Evolutionary conservation across 2,888 invertebrate species (phyloP), one percentile per base, ranked within the genome.

Genomic region (Drosophila histrio): DNA sequence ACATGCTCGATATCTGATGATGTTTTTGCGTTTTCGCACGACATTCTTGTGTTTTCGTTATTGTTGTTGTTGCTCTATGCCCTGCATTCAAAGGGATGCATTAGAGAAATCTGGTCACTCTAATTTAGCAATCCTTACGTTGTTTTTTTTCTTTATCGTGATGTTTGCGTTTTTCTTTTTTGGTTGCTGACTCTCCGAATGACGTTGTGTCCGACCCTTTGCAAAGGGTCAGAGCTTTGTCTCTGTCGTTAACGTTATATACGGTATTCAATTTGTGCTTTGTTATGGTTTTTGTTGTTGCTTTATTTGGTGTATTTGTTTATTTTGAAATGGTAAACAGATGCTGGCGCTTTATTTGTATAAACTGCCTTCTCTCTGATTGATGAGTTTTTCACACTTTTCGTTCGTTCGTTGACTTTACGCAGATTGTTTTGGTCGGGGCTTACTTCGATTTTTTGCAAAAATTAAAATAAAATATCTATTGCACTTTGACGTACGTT

Each of bases 1-100:
- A 94, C 94, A 91, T 94, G 94, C 89, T 94, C 94, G 79, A 94
- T 94, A 90, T 94, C 94, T 87, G 94, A 94, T 66, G 94, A 93
- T 89, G 94, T 93, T 91, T 94, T 94, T 87, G 94, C 94, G 90
- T 94, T 94, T 88, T 94, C 94, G 87, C 94, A 94, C 90, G 94
- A 94, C 94, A 94, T 94, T 83, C 32, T 72, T 44, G 22, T 60
- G 39, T 49, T 52, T 58, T 24, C 44, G 39, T 60, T 49, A 6
- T 24, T 50, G 11, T 26, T 21, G 9, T 57, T 30, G 17, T 19
- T 32, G 46, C 24, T 50, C 19, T 63, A 63, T 76, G 47, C 54
- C 56, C 54, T 63, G 71, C 76, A 72, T 72, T 52, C 71, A 47
- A 69, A 39, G 62, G 44, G 58, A 75, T 72, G 72, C 72, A 54